Base-by-base conservation (phyloP, 2,113 vertebrate genomes). In the Albula goreensis region DNA sequence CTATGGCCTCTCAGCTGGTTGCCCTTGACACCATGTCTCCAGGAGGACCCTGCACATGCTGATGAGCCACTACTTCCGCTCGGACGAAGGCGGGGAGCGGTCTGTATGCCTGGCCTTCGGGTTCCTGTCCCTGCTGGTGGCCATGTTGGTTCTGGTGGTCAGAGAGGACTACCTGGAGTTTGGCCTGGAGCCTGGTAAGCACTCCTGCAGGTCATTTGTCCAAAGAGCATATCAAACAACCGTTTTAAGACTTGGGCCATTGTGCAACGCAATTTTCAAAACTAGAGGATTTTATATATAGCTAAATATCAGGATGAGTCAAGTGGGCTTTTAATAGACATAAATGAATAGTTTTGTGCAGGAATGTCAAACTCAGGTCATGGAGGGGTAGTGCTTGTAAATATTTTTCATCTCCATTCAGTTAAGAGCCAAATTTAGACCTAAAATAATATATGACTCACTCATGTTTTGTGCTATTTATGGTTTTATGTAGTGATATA, bases 31-130 rank as follows among this genome's bases (percentile, higher is more conserved):
- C 5, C 0, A 41, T 0, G 0, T 0, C 22, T 0, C 10, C 60
- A 99, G 98, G 89, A 98, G 97, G 92, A 92, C 95, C 0, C 97
- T 99, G 81, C 94, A 96, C 90, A 96, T 82, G 0, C 94, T 99
- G 89, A 97, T 97, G 95, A 91, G 92, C 9, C 97, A 98, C 81
- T 99, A 99, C 85, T 99, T 99, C 94, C 91, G 94, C 22, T 96
- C 97, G 0, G 96, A 98, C 85, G 97, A 97, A 85, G 97, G 97
- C 0, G 98, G 98, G 0, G 98, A 99, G 93, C 97, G 98, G 80
- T 97, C 98, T 0, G 98, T 99, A 83, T 99, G 98, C 92, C 95
- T 99, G 19, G 93, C 95, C 87, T 98, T 97, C 0, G 97, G 97
- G 86, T 96, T 98, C 88, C 91, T 98, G 84, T 97, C 96, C 88